phyloP scores from a whole-genome alignment of 2,113 vertebrate genomes.

The Hydrochoerus hydrochaeris region DNA sequence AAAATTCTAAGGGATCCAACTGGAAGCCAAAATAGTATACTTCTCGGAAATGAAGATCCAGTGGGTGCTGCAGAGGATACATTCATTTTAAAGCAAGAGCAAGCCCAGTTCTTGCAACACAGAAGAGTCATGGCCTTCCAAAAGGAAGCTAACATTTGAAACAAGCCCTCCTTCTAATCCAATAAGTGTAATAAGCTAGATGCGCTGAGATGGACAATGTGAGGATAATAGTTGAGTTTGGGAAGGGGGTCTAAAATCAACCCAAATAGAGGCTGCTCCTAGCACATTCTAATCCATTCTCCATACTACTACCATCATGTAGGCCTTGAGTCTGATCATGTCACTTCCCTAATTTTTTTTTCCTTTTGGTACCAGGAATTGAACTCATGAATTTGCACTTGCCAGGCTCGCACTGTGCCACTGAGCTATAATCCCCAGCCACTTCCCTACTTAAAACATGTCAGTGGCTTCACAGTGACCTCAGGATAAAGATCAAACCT shows the following conservation, averaged over 20 bases:
- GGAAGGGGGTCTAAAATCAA: background rate
- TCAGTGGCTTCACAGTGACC: background rate
- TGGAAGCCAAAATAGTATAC: background rate
- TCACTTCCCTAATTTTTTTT: background rate
- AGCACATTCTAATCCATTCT: background rate
- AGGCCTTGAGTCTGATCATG: background rate
- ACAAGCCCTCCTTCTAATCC: background rate
- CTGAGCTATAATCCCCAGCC: too few species aligned
- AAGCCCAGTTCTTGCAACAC: background rate
- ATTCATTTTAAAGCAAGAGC: background rate
- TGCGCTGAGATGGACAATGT: background rate
- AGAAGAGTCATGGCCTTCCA: background rate
- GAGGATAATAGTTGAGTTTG: background rate
- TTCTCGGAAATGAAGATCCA: background rate
- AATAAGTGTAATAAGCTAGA: background rate
- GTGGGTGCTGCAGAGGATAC: background rate
- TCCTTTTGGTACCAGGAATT: too few species aligned
- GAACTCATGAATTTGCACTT: too few species aligned
- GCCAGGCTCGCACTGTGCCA: too few species aligned
- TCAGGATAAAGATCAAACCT: slow-evolving; percentile 6
- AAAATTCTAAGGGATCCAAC: background rate
- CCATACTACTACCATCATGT: background rate
- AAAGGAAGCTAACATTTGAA: background rate
- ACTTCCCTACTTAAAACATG: background rate
- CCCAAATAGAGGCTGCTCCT: background rate